phyloP scores from a whole-genome alignment of 2,113 vertebrate species.

The Emberiza fucata region DNA sequence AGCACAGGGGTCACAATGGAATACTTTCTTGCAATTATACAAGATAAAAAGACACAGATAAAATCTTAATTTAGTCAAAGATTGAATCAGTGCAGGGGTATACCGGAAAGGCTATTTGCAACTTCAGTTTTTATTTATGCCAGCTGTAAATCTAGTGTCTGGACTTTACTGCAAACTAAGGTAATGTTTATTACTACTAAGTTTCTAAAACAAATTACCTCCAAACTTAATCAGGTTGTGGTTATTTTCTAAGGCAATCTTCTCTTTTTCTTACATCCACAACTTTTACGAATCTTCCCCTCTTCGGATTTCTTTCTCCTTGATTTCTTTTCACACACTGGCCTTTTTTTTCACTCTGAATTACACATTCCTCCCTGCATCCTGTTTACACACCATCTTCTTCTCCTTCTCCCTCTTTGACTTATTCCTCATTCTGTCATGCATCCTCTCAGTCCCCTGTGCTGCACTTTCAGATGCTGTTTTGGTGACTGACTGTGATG shows the following conservation, averaged over 20 bases:
- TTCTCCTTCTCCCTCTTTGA: background rate
- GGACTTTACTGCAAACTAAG: background rate
- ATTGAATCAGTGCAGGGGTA: background rate
- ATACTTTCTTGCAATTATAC: background rate
- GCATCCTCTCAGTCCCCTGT: background rate
- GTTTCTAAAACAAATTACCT: background rate
- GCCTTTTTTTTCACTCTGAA: background rate
- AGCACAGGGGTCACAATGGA: background rate
- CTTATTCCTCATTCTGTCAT: background rate
- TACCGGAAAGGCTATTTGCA: background rate
- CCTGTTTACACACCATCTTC: background rate
- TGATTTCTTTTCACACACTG: background rate
- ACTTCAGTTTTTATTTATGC: background rate
- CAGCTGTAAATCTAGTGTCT: background rate
- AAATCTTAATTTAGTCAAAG: slow-evolving; percentile 9
- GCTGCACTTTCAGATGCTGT: background rate
- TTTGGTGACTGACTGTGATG: background rate
- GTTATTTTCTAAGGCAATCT: background rate
- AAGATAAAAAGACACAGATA: background rate
- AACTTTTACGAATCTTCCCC: background rate
- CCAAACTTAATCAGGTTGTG: background rate
- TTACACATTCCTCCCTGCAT: background rate
- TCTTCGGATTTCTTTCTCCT: background rate
- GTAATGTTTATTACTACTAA: background rate
- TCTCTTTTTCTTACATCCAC: background rate